These are phyloP conservation scores for Parambassis ranga DNA, from an alignment of 2,797 vertebrate genomes.

Conservation along the genomic window DNA sequence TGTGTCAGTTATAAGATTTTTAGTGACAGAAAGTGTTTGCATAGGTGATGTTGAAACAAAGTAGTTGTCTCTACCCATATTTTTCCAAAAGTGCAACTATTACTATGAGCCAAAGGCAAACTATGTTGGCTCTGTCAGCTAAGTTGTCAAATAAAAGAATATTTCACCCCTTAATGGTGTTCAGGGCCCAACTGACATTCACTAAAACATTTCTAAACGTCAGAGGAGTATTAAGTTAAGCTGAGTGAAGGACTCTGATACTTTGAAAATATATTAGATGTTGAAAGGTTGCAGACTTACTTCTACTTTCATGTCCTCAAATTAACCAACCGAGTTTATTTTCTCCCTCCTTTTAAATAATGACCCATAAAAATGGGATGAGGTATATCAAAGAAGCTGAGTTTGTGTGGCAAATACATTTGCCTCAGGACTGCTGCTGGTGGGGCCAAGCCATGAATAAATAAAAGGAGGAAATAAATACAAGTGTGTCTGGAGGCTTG, in stretches of 20 bases:
- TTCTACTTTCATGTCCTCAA: background rate
- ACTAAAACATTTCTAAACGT: background rate
- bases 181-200: background rate
- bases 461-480: slow-evolving; percentile 71
- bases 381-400: slow-evolving; percentile 62
- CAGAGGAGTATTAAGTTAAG: too few species aligned
- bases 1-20: background rate
- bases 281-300: background rate
- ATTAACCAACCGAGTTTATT: background rate
- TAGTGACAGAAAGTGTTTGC: background rate
- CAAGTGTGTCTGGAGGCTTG: slow-evolving; percentile 53
- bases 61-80: background rate
- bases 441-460: slow-evolving; percentile 69
- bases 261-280: background rate
- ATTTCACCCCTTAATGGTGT: background rate
- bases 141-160: slow-evolving; percentile 1
- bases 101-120: background rate
- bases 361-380: slow-evolving; percentile 65
- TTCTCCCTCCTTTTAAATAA: slow-evolving; percentile 42
- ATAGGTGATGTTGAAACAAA: background rate
- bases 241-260: background rate
- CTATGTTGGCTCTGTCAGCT: background rate
- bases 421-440: slow-evolving; percentile 48
- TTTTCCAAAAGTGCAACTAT: background rate
- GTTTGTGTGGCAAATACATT: slow-evolving; percentile 62